phyloP scores from a whole-genome alignment of 2,888 invertebrate genomes.

The Heliconius erato region DNA sequence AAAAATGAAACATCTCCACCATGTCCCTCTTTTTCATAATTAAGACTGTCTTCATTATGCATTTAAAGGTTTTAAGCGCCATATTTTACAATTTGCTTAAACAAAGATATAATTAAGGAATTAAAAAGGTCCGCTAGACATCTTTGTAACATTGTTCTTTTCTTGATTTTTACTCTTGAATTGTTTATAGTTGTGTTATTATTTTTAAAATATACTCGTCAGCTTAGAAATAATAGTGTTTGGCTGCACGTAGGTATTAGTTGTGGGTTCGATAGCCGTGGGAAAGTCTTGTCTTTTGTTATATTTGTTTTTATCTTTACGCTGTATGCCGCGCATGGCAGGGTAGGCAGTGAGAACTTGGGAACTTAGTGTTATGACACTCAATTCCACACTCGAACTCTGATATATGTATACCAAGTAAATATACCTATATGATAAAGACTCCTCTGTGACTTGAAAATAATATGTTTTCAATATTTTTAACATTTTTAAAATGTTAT shows the following conservation, averaged over 20 bases:
- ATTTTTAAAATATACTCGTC: not conserved
- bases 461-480: too few relatives aligned
- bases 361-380: too few relatives aligned
- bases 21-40: conserved; percentile 21
- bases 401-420: too few relatives aligned
- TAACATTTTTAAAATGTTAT: too few relatives aligned
- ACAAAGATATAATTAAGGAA: conserved; percentile 26
- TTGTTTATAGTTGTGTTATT: not conserved
- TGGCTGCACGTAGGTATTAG: not conserved
- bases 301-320: not conserved
- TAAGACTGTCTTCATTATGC: conserved; percentile 15
- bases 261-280: not conserved
- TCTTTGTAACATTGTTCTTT: not conserved
- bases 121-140: conserved; percentile 16
- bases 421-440: too few relatives aligned
- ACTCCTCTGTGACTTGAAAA: too few relatives aligned
- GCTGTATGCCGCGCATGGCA: too few relatives aligned
- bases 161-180: not conserved
- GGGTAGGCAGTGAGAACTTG: too few relatives aligned
- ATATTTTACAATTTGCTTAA: conserved; percentile 25
- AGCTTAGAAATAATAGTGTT: not conserved
- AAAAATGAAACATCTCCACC: conserved; percentile 13
- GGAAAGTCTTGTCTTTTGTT: not conserved
- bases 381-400: too few relatives aligned
- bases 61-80: conserved; percentile 11